Conservation (phyloP, 2,888 invertebrate genomes). For the Notodonta ziczac region DNA sequence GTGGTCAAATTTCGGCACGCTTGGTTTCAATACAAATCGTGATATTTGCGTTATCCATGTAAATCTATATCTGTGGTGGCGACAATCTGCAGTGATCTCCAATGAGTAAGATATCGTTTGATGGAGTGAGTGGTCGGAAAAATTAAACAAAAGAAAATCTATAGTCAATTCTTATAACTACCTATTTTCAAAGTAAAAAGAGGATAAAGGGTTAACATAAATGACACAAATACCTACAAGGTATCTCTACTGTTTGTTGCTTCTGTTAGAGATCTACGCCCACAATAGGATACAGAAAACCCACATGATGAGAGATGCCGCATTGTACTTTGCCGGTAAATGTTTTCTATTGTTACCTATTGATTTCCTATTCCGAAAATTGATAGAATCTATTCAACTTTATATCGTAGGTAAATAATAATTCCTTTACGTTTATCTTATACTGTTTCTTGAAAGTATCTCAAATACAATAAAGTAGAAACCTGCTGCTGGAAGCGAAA, state of each 20-base stretch:
- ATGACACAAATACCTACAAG: neutral
- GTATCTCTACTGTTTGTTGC: constrained; percentile 25
- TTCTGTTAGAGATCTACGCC: constrained; percentile 33
- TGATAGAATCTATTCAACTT: neutral
- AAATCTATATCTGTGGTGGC: too few relatives aligned
- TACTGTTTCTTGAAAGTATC: too few relatives aligned
- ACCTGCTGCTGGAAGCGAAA: too few relatives aligned
- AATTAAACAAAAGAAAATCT: neutral
- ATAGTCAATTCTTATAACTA: neutral
- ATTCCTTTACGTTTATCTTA: too few relatives aligned
- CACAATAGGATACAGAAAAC: constrained; percentile 33
- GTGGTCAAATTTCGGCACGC: too few relatives aligned
- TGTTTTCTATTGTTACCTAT: constrained; percentile 24
- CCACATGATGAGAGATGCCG: constrained; percentile 24
- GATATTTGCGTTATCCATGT: too few relatives aligned
- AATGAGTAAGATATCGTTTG: too few relatives aligned
- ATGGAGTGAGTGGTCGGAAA: neutral
- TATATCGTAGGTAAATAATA: neutral
- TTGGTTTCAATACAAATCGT: too few relatives aligned
- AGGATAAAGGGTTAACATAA: too few relatives aligned
- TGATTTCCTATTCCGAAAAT: constrained; percentile 6
- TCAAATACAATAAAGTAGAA: too few relatives aligned
- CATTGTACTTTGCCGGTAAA: constrained; percentile 28
- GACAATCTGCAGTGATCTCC: too few relatives aligned
- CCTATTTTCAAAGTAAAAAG: neutral